Evolutionary conservation across 2,113 vertebrate genomes (phyloP).

Genomic region (Mirounga angustirostris): DNA sequence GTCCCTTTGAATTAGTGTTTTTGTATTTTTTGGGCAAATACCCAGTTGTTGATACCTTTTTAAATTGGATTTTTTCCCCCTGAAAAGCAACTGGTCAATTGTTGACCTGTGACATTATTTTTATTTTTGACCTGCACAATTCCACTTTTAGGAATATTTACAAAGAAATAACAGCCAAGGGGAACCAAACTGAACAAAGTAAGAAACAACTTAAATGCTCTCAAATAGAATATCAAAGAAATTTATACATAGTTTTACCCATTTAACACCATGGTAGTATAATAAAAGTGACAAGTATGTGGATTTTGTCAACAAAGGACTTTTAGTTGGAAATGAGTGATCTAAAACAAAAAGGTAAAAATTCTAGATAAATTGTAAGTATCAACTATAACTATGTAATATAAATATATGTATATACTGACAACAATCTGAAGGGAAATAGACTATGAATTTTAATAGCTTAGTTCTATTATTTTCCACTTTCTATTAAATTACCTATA

Average conservation of each 20-base stretch:
- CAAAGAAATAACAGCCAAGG: neutral
- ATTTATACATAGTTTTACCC: neutral
- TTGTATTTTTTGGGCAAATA: neutral
- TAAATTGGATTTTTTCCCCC: neutral
- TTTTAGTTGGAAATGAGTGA: constrained; percentile 13
- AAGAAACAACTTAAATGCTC: neutral
- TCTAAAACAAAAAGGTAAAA: constrained; percentile 34
- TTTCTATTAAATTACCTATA: constrained; percentile 37
- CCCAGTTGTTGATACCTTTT: neutral
- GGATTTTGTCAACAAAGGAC: neutral
- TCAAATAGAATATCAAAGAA: neutral
- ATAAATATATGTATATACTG: neutral
- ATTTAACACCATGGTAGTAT: neutral
- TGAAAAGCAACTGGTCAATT: neutral
- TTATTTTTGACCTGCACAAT: constrained; percentile 2
- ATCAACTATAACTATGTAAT: neutral
- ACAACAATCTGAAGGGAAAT: neutral
- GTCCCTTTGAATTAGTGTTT: neutral
- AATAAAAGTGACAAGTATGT: neutral
- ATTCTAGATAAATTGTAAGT: neutral
- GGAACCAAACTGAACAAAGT: constrained; percentile 2
- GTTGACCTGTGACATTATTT: neutral
- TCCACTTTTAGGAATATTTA: constrained; percentile 3
- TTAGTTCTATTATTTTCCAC: constrained; percentile 46
- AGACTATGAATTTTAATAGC: neutral